phyloP scores from a whole-genome alignment of 2,113 vertebrate species.

The Parus major region DNA sequence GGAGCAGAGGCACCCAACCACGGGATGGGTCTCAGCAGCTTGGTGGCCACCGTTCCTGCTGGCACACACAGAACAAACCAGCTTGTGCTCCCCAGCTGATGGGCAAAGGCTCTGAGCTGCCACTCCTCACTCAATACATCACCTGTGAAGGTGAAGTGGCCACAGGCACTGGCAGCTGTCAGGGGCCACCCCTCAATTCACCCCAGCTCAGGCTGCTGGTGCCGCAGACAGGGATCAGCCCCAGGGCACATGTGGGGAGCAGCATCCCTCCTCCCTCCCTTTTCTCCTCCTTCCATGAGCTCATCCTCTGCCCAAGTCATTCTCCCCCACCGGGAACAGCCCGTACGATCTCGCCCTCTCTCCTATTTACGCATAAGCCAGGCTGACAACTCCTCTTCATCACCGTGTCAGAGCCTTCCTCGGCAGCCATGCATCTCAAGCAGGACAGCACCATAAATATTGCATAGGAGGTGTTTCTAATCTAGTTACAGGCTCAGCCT shows the following conservation, averaged over 20 bases:
- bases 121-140: neutral
- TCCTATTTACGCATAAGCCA: neutral
- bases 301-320: accelerated
- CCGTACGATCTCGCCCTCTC: neutral
- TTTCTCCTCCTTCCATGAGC: neutral
- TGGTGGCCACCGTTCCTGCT: accelerated
- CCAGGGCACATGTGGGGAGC: neutral
- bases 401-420: neutral
- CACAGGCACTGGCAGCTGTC: neutral
- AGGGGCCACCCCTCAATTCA: neutral
- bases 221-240: accelerated
- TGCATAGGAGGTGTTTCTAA: slow-evolving; percentile 31
- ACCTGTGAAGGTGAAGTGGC: neutral
- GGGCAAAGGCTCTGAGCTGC: neutral
- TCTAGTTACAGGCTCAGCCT: slow-evolving; percentile 32
- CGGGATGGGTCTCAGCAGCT: accelerated
- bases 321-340: neutral
- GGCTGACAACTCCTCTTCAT: slow-evolving; percentile 31
- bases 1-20: neutral
- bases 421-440: slow-evolving; percentile 26
- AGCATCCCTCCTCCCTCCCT: neutral
- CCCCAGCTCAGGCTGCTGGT: neutral
- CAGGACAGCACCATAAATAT: slow-evolving; percentile 34
- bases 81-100: neutral
- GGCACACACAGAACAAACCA: accelerated